Evolutionary conservation across 1,140 invertebrate genomes (phyloP), one percentile per base, ranked within the genome.

Genomic region (Pseudomyrmex flavicornis): DNA sequence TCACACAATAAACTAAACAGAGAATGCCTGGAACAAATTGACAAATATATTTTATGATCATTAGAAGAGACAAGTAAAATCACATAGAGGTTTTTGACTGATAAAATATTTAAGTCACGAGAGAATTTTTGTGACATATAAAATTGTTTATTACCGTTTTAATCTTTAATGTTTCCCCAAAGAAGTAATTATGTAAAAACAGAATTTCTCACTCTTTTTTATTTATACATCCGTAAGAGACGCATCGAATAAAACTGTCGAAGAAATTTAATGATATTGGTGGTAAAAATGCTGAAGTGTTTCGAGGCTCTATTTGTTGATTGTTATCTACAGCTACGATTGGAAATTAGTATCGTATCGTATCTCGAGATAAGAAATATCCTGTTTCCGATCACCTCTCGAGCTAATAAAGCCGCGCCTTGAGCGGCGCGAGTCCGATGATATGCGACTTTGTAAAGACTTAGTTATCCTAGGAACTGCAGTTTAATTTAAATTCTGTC

Each of bases 401-500:
- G 56, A 10, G 52, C 22, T 80, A 79, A 70, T 70, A 13, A 61
- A 80, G 54, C 20, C 22, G 26, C 76, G 15, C 15, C 12, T 72
- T 20, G 54, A 72, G 26, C 22, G n/a, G 52, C 52, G 26, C 0
- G 35, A 59, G 44, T 26, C 5, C 12, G 66, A 80, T 70, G 54
- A 79, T 70, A 79, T 50, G 56, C 22, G 52, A 80, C 66, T 75
- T 59, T 58, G 35, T 79, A 59, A 80, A 59, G 22, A 50, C 9
- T 70, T 26, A 48, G 35, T 72, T 72, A 80, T 59, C 44, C 35
- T 69, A 59, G 54, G 5, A 80, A 72, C 66, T 80, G 54, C 65
- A 70, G 56, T 80, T 80, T 80, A 59, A 80, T 80, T 70, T 72
- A 80, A 80, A 70, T 80, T 61, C 15, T 13, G 44, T 70, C 35